phyloP scores from a whole-genome alignment of 2,888 invertebrate species.

The Drosophila tripunctata region DNA sequence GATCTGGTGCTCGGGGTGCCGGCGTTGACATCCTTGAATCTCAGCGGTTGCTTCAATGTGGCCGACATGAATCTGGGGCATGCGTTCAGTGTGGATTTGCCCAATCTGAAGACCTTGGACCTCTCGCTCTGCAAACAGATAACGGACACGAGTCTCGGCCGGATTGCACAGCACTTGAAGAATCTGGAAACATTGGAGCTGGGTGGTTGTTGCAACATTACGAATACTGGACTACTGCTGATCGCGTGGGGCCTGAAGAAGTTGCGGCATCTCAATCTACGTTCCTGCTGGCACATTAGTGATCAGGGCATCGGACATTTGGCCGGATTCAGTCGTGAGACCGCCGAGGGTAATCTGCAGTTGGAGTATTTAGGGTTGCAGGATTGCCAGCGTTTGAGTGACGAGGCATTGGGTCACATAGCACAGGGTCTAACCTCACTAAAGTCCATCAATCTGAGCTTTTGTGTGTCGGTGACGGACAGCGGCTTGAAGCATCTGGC shows the following conservation, averaged over 20 bases:
- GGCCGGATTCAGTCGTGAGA: slow-evolving; percentile 89
- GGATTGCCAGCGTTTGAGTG: slow-evolving; percentile 97
- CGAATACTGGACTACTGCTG: slow-evolving; percentile 93
- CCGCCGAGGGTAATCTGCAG: slow-evolving; percentile 88
- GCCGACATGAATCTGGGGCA: slow-evolving; percentile 93
- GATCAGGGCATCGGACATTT: slow-evolving; percentile 95
- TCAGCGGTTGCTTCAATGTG: slow-evolving; percentile 97
- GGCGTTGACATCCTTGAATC: slow-evolving; percentile 93
- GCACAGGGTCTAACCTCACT: slow-evolving; percentile 92
- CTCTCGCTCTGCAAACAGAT: slow-evolving; percentile 97
- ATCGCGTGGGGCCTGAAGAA: slow-evolving; percentile 95
- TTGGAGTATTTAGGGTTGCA: slow-evolving; percentile 94
- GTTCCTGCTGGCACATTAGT: slow-evolving; percentile 96
- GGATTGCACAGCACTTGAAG: slow-evolving; percentile 93
- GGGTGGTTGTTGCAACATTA: slow-evolving; percentile 96
- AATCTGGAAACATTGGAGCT: slow-evolving; percentile 94
- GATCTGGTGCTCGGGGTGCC: slow-evolving; percentile 94
- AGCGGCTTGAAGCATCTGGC: slow-evolving; percentile 95
- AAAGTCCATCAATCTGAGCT: slow-evolving; percentile 95
- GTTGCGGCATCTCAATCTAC: slow-evolving; percentile 92
- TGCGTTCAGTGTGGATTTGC: slow-evolving; percentile 91
- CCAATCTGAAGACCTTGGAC: slow-evolving; percentile 92
- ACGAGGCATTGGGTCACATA: slow-evolving; percentile 94
- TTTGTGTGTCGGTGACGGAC: slow-evolving; percentile 97
- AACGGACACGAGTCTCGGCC: slow-evolving; percentile 93